phyloP scores from a whole-genome alignment of 2,888 invertebrate genomes.

The Drosophila cognata region DNA sequence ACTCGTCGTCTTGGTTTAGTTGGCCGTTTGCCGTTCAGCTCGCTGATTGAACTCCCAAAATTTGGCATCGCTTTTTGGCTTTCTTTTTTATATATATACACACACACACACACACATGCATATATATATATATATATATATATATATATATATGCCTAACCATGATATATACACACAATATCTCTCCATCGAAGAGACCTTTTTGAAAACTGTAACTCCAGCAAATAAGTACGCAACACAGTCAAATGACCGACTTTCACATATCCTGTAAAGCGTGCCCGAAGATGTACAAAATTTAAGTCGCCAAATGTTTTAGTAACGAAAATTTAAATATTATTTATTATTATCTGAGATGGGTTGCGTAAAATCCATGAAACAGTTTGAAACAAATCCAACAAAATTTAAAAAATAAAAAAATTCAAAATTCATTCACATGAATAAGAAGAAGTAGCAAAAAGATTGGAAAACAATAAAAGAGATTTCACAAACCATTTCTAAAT shows the following conservation, averaged over 20 bases:
- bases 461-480: too few relatives aligned
- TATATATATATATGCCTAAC: not conserved
- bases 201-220: constrained; percentile 43
- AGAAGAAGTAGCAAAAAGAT: too few relatives aligned
- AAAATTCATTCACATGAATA: not conserved
- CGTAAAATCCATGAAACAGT: not conserved
- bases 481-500: not conserved
- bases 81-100: constrained; percentile 42
- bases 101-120: not conserved
- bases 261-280: constrained; percentile 24
- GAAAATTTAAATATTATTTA: not conserved
- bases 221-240: not conserved
- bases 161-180: not conserved
- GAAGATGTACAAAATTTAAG: not conserved
- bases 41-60: constrained; percentile 55
- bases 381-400: not conserved
- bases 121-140: not conserved
- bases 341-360: not conserved
- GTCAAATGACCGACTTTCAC: not conserved
- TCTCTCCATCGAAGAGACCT: constrained; percentile 27
- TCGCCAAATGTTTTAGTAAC: not conserved
- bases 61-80: constrained; percentile 52
- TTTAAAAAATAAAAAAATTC: not conserved
- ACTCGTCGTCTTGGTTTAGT: constrained; percentile 26
- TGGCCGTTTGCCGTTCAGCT: constrained; percentile 17